These are phyloP conservation scores for Petrocephalus schoutedeni DNA, from an alignment of 2,797 vertebrate genomes.

Conservation along the genomic window DNA sequence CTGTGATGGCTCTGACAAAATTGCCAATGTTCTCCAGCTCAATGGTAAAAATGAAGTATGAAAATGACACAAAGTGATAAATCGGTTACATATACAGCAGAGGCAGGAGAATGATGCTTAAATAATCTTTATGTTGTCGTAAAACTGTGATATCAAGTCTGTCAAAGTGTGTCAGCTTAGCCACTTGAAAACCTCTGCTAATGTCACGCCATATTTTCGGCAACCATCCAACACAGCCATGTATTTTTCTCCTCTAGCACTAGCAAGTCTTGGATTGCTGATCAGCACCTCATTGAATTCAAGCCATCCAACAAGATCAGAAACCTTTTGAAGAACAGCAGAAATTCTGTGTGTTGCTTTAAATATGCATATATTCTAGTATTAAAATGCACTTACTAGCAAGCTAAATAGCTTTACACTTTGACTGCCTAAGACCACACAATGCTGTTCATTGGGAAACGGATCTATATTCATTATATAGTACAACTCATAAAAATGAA, in stretches of 20 bases:
- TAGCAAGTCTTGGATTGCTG: background rate
- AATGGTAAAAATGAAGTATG: background rate
- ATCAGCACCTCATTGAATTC: background rate
- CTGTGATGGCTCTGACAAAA: constrained; percentile 82
- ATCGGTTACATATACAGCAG: background rate
- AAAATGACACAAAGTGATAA: background rate
- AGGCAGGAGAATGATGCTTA: background rate
- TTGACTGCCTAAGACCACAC: background rate
- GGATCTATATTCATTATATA: background rate
- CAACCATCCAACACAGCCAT: background rate
- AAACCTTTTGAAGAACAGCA: background rate
- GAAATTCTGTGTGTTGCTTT: background rate
- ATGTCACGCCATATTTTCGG: background rate
- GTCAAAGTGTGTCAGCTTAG: background rate
- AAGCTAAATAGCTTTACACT: background rate
- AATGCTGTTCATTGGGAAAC: background rate
- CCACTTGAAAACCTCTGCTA: background rate
- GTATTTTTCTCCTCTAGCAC: background rate
- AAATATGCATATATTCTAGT: background rate
- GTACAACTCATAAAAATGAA: background rate
- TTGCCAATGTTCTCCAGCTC: constrained; percentile 94
- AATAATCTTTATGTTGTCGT: background rate
- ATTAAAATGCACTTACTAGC: background rate
- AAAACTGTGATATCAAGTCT: background rate
- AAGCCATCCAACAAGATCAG: background rate